These are phyloP conservation scores for Microchirus variegatus DNA, from an alignment of 2,797 vertebrate species.

Conservation along the genomic window DNA sequence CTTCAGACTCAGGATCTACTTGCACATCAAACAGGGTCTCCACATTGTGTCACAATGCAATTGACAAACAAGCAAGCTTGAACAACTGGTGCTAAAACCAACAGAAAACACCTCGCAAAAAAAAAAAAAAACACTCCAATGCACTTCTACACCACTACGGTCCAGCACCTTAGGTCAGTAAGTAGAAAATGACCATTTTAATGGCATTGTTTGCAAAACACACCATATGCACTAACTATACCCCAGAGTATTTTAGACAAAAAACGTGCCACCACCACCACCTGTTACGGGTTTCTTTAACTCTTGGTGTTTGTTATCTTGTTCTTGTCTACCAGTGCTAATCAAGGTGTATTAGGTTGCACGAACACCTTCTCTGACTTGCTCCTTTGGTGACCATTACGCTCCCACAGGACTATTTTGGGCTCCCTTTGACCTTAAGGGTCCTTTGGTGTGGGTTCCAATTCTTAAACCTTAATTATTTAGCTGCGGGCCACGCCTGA, in stretches of 20 bases:
- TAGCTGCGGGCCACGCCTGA: conserved; percentile 61
- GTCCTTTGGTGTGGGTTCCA: conserved; percentile 73
- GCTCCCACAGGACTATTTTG: conserved; percentile 50
- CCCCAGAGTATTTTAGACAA: conserved; percentile 6
- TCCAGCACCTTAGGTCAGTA: conserved; percentile 13
- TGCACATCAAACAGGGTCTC: conserved; percentile 69
- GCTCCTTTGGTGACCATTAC: conserved; percentile 36
- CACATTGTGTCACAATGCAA: conserved; percentile 47
- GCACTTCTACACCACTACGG: conserved; percentile 3
- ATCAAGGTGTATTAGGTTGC: conserved; percentile 50
- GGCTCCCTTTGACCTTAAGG: conserved; percentile 41
- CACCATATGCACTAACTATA: background rate
- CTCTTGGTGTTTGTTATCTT: conserved; percentile 23
- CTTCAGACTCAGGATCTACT: conserved; percentile 59
- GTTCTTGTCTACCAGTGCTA: conserved; percentile 27
- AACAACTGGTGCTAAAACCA: conserved; percentile 33
- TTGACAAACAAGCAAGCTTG: conserved; percentile 27
- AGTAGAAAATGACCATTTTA: conserved; percentile 5
- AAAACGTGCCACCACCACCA: conserved; percentile 19
- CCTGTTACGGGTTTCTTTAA: conserved; percentile 10
- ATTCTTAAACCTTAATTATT: conserved; percentile 74
- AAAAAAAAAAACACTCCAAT: conserved; percentile 14
- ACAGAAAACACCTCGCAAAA: conserved; percentile 18
- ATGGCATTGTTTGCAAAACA: background rate
- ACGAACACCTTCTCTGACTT: conserved; percentile 33